A percentile compares a stretch with the other conserved stretches of the same genome.
Evolutionary conservation across 2,113 vertebrate genomes (phyloP).

Genomic region (Pyxicephalus adspersus): DNA sequence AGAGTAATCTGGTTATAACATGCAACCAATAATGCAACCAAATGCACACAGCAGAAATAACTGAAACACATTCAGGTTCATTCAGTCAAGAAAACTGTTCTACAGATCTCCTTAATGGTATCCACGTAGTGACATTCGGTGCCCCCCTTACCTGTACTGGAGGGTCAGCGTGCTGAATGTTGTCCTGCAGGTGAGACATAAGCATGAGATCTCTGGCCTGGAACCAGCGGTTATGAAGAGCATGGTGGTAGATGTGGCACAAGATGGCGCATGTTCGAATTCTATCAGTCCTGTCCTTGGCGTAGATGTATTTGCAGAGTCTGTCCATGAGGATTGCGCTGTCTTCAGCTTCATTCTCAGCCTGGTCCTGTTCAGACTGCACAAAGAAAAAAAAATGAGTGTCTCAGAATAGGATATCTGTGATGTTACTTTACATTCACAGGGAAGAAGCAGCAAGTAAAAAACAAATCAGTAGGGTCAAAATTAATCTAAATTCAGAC

Average conservation of each 20-base stretch:
- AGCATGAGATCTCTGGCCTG: conserved; percentile 92
- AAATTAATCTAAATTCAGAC: too few relatives aligned
- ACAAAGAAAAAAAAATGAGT: too few relatives aligned
- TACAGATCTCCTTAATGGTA: too few relatives aligned
- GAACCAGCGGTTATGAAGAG: conserved; percentile 91
- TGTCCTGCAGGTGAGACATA: conserved; percentile 93
- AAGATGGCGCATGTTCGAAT: conserved; percentile 92
- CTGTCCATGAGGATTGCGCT: conserved; percentile 87
- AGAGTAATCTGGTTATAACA: not conserved
- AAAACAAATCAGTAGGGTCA: too few relatives aligned
- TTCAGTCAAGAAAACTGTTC: too few relatives aligned
- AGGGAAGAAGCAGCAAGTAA: too few relatives aligned
- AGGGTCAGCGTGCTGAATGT: conserved; percentile 90
- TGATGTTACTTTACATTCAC: too few relatives aligned
- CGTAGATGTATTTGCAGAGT: conserved; percentile 89
- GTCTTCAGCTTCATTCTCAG: conserved; percentile 86
- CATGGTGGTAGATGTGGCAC: conserved; percentile 93
- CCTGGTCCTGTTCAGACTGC: conserved; percentile 88
- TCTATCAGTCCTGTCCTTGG: conserved; percentile 88
- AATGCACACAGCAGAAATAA: not conserved
- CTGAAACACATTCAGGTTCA: too few relatives aligned
- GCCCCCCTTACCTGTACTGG: conserved; percentile 81
- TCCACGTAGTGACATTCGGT: not conserved
- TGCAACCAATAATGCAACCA: not conserved
- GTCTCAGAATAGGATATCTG: too few relatives aligned